Base-by-base conservation (phyloP, 2,113 vertebrate species). In the Herpailurus yagouaroundi region DNA sequence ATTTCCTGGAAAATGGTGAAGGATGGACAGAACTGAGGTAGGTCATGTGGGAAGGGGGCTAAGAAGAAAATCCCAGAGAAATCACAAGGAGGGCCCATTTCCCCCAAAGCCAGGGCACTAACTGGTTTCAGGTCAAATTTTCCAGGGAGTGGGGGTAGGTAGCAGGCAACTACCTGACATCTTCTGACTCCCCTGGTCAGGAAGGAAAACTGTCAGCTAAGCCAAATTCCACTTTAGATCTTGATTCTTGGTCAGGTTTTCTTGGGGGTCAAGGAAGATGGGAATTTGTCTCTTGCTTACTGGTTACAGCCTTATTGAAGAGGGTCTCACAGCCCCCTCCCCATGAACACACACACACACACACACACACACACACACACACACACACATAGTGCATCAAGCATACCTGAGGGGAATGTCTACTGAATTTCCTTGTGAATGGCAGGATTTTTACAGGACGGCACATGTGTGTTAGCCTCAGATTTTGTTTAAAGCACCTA, bases 351-450 rank as follows among this genome's bases (percentile, higher is more conserved):
- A 55, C 25, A 69, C 1, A 14, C 13, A 60, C 29, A 80, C 50
- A 55, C 52, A 68, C 41, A 45, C 83, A 57, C 23, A 31, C 41
- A 87, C 25, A 11, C 52, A 63, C 38, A 31, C 25, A 60, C 31
- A 31, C 9, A 48, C 31, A 50, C 19, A 23, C 11, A 16, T 0
- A 60, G 7, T 23, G 31, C 25, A 45, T 8, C 36, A 7, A 38
- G 16, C 45, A 18, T 16, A 38, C 21, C 12, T 31, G 23, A 48
- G 31, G 15, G 31, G 1, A 19, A 38, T 0, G 0, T 7, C 27
- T 45, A 4, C 76, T 27, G 55, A 68, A 18, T 48, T 45, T 86
- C 68, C 48, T 73, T 45, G 63, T 33, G 27, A 15, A 63, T 1
- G 0, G 14, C 23, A 50, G 76, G 55, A 29, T 16, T 82, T 91